phyloP scores from a whole-genome alignment of 2,113 vertebrate species.

The human (Homo sapiens) region DNA sequence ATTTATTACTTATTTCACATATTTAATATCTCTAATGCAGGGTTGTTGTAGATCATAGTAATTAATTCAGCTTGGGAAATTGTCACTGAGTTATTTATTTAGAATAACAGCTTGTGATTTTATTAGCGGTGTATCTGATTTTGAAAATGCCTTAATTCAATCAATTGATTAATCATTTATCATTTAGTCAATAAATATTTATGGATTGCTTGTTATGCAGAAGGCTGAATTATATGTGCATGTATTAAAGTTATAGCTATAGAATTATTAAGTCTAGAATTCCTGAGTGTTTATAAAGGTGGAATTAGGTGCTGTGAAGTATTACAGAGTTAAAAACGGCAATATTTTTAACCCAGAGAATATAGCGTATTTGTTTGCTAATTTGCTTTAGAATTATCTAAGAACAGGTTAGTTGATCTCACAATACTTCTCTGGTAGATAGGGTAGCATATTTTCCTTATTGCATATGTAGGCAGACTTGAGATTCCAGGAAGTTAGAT shows the following conservation, averaged over 20 bases:
- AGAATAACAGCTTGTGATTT: slow-evolving; percentile 45
- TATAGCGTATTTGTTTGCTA: not conserved
- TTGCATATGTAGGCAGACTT: not conserved
- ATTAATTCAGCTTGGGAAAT: slow-evolving; percentile 55
- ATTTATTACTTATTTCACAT: slow-evolving; percentile 33
- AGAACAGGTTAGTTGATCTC: not conserved
- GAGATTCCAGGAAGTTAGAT: not conserved
- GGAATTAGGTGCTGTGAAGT: not conserved
- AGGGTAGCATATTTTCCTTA: not conserved
- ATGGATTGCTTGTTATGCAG: not conserved
- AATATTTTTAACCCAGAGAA: not conserved
- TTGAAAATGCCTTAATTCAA: slow-evolving; percentile 56
- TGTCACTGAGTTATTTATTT: slow-evolving; percentile 58
- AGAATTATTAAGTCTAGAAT: slow-evolving; percentile 5
- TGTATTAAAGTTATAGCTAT: not conserved
- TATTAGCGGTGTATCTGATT: slow-evolving; percentile 48
- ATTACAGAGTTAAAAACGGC: not conserved
- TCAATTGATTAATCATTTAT: slow-evolving; percentile 25
- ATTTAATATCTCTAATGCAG: slow-evolving; percentile 64
- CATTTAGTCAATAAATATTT: slow-evolving; percentile 39
- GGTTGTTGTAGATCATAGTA: not conserved
- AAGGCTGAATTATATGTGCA: not conserved
- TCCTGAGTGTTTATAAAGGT: not conserved
- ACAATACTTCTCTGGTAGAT: not conserved
- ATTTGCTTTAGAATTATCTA: not conserved